Evolutionary conservation across 30 jellyfish, hydroid and myxozoan genomes (phyloP).

Genomic region (Clytia hemisphaerica): DNA sequence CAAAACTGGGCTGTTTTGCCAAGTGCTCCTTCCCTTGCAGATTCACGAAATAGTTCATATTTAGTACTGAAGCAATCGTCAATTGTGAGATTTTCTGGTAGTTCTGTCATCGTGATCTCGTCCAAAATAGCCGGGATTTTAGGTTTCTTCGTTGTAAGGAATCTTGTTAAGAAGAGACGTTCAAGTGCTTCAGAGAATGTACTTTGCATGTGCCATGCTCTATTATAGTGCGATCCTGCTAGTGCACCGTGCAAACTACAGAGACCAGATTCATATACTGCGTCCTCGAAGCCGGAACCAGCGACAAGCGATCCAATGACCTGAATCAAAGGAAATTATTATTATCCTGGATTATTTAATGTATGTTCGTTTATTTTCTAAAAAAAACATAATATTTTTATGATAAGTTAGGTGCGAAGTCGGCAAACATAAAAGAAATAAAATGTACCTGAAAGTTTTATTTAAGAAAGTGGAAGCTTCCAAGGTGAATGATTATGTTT

Average conservation of each 20-base stretch:
- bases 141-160: background rate
- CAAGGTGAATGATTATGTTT: too few relatives aligned
- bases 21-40: slow-evolving; percentile 15
- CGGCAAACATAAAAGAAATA: too few relatives aligned
- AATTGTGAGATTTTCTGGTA: background rate
- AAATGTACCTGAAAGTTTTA: too few relatives aligned
- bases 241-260: slow-evolving; percentile 16
- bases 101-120: too few relatives aligned
- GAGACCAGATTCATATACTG: too few relatives aligned
- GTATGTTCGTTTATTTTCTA: slow-evolving; percentile 13
- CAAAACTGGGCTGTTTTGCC: slow-evolving; percentile 36
- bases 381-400: too few relatives aligned
- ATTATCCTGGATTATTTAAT: slow-evolving; percentile 33
- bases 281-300: too few relatives aligned
- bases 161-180: slow-evolving; percentile 12
- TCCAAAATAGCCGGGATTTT: too few relatives aligned
- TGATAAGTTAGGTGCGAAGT: too few relatives aligned
- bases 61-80: background rate
- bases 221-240: slow-evolving; percentile 31
- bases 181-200: slow-evolving; percentile 36
- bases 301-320: too few relatives aligned
- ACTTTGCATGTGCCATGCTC: slow-evolving; percentile 25
- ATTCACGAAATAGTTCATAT: background rate
- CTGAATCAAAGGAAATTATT: slow-evolving; percentile 18
- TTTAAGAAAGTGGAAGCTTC: too few relatives aligned